A percentile compares a stretch with the other conserved stretches of the same genome.
Conservation (phyloP, 2,797 vertebrate species). For the Alca torda region DNA sequence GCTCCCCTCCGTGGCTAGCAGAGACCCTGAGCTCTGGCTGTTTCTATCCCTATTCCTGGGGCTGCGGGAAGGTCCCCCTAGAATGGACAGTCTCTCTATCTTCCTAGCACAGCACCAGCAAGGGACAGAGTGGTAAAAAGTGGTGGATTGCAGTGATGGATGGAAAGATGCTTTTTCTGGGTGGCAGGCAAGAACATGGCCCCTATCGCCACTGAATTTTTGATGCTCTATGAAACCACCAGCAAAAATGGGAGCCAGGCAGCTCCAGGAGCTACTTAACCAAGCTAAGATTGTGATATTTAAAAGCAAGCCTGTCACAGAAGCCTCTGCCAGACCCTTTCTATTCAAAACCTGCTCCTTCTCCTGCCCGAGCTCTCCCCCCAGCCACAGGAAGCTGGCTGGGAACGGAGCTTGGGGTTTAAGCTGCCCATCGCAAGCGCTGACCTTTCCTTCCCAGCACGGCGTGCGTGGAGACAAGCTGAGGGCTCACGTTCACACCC, state of each 20-base stretch:
- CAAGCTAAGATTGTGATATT: neutral
- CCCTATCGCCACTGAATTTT: neutral
- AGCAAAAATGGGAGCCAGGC: neutral
- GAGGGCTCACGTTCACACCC: neutral
- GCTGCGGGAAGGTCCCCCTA: neutral
- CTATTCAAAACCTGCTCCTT: neutral
- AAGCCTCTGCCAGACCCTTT: neutral
- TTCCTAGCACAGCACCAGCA: neutral
- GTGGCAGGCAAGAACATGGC: neutral
- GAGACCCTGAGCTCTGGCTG: neutral
- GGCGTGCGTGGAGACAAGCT: fast-evolving
- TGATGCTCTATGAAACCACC: neutral
- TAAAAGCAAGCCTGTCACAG: neutral
- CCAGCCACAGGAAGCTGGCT: neutral
- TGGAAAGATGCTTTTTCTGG: neutral
- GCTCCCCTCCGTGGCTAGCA: neutral
- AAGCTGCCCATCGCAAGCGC: neutral
- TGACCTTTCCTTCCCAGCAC: slow-evolving; percentile 57
- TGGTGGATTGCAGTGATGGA: neutral
- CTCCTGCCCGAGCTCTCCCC: neutral
- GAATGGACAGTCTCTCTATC: neutral
- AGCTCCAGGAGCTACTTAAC: neutral
- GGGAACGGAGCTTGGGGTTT: neutral
- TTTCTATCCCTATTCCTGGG: neutral
- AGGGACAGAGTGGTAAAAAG: neutral